phyloP scores from a whole-genome alignment of 2,888 invertebrate species.

The Sussaba pulchella region DNA sequence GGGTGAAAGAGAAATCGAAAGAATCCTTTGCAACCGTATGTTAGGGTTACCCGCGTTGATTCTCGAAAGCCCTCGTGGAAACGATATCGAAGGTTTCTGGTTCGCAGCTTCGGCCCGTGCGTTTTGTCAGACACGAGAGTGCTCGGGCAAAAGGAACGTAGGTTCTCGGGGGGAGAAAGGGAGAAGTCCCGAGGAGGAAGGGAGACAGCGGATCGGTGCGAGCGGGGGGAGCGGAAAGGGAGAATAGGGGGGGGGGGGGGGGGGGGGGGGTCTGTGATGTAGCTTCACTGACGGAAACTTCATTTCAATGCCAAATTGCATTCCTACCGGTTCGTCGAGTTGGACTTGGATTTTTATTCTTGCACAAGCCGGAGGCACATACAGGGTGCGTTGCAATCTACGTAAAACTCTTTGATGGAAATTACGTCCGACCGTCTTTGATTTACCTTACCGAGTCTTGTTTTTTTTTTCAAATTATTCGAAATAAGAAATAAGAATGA shows the following conservation, averaged over 20 bases:
- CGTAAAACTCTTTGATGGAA: too few relatives aligned
- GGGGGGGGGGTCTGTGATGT: too few relatives aligned
- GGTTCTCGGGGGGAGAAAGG: background rate
- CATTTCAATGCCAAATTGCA: conserved; percentile 64
- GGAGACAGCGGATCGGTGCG: background rate
- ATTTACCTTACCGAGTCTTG: too few relatives aligned
- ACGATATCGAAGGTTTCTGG: background rate
- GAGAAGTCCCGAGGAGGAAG: background rate
- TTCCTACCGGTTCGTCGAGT: conserved; percentile 54
- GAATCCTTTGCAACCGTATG: conserved; percentile 7
- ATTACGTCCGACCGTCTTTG: too few relatives aligned
- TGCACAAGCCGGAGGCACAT: background rate
- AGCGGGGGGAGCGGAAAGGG: too few relatives aligned
- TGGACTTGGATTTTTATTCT: conserved; percentile 49
- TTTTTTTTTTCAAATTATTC: too few relatives aligned
- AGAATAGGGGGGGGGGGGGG: background rate
- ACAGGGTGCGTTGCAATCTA: too few relatives aligned
- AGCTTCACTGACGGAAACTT: conserved; percentile 54
- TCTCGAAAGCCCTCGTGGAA: background rate
- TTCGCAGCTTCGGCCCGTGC: conserved; percentile 10
- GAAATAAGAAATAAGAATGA: too few relatives aligned
- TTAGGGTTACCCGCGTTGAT: background rate
- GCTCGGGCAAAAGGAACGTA: background rate
- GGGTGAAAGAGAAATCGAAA: conserved; percentile 17
- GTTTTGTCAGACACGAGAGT: background rate